Base-by-base conservation (phyloP, 2,113 vertebrate genomes). In the Perca fluviatilis region DNA sequence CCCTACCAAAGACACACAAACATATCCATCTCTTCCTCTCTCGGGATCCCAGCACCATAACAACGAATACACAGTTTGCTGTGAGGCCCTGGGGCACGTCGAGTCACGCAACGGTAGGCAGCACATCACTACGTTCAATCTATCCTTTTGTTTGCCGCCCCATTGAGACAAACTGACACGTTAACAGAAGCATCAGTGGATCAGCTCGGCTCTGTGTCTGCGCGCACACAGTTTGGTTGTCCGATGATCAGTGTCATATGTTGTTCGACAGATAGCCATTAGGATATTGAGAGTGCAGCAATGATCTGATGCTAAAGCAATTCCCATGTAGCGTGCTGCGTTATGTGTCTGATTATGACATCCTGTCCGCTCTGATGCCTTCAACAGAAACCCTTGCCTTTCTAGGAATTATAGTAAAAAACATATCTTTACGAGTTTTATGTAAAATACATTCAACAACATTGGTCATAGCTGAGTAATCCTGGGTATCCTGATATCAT, bases 51-150 rank as follows among this genome's bases (percentile, higher is more conserved):
- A 90, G 95, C 88, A 87, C 94, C 92, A 92, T 87, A 91, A 93
- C 85, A 88, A 95, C 94, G 60, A 83, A 84, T 79, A 50, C 85
- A 72, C 84, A 92, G 93, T 95, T 94, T 96, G 91, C 94, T 91
- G 75, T 89, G 91, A 91, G 94, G 87, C 89, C 88, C 89, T 54
- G 76, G 89, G 92, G 89, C 92, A 90, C 94, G 92, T 91, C 85
- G 89, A 96, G 97, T 97, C 97, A 97, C 95, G 97, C 96, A 95
- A 97, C 91, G 74, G 90, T 83, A 90, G 94, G 93, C 94, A 92
- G 91, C 87, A 64, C 92, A 94, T 95, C 94, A 94, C 92, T 92
- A 96, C 84, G 88, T 93, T 96, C 95, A 95, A 77, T 94, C 94
- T 94, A 87, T 89, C 69, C 95, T 67, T 3, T 89, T 90, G 87